Percentiles rank a stretch among this genome's conserved stretches.
These are phyloP conservation scores for Empidonax alnorum DNA, from an alignment of 2,113 vertebrate genomes.

Conservation along the genomic window DNA sequence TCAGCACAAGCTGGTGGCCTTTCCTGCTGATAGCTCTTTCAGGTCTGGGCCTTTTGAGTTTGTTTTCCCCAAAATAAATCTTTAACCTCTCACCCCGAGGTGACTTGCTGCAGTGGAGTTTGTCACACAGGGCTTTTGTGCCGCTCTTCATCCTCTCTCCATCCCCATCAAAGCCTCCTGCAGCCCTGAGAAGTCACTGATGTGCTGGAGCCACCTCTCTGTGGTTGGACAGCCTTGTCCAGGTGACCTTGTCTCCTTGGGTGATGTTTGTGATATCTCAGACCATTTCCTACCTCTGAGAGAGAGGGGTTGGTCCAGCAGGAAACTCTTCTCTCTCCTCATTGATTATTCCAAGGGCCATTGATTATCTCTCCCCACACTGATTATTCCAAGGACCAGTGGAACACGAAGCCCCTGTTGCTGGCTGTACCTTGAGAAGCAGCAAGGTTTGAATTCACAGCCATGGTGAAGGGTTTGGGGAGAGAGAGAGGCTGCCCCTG, in stretches of 20 bases:
- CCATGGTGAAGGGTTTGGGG: not conserved
- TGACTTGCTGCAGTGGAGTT: not conserved
- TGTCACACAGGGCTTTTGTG: not conserved
- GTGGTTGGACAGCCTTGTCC: not conserved
- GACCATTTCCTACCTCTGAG: not conserved
- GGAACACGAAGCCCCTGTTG: not conserved
- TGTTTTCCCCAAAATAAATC: not conserved
- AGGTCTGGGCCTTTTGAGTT: not conserved
- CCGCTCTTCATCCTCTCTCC: not conserved
- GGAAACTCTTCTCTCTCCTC: not conserved
- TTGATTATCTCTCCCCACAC: too few species aligned
- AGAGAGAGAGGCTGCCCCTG: not conserved
- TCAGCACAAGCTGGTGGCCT: not conserved
- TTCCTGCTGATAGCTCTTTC: not conserved
- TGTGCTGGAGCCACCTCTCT: not conserved
- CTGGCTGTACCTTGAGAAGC: not conserved
- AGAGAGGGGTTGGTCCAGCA: not conserved
- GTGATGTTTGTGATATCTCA: not conserved
- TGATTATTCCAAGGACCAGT: not conserved
- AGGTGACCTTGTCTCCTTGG: not conserved
- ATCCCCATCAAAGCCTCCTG: not conserved
- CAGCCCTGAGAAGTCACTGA: too few species aligned
- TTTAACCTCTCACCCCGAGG: not conserved
- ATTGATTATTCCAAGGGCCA: accelerated
- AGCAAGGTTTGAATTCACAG: not conserved